These are phyloP conservation scores for Alca torda DNA, from an alignment of 2,797 vertebrate genomes.

Conservation along the genomic window DNA sequence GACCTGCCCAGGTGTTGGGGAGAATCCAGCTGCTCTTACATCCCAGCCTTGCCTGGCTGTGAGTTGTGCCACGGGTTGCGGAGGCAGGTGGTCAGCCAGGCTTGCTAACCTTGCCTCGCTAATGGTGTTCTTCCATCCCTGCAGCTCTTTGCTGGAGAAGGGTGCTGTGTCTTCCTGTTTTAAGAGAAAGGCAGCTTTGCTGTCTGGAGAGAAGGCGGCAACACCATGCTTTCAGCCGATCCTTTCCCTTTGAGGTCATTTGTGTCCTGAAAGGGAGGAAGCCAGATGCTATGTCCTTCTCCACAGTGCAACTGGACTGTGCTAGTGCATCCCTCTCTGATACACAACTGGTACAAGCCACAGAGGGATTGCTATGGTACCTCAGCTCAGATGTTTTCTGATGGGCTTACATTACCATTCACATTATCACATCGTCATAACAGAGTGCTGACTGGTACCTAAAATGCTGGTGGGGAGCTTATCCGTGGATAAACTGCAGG, in stretches of 20 bases:
- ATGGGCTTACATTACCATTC: background rate
- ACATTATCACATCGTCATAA: background rate
- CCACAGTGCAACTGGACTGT: too few relatives aligned
- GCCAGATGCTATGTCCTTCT: background rate
- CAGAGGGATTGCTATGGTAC: background rate
- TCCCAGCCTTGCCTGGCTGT: background rate
- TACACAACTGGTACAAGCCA: background rate
- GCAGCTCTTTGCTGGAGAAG: background rate
- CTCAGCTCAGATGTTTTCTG: background rate
- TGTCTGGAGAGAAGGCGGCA: background rate
- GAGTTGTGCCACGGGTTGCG: accelerated
- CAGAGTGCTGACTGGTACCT: background rate
- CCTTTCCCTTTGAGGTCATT: background rate
- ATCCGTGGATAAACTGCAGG: background rate
- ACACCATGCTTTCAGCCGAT: background rate
- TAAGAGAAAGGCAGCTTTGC: background rate
- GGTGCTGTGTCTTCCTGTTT: background rate
- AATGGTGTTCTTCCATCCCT: background rate
- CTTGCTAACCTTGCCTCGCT: background rate
- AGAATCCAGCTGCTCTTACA: background rate
- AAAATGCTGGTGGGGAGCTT: background rate
- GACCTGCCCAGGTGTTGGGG: background rate
- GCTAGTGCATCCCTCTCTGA: background rate
- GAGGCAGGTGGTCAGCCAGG: too few relatives aligned
- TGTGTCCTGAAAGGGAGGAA: background rate